Evolutionary conservation across 1,140 invertebrate species (phyloP).

Genomic region (Probaryconus sp.): DNA sequence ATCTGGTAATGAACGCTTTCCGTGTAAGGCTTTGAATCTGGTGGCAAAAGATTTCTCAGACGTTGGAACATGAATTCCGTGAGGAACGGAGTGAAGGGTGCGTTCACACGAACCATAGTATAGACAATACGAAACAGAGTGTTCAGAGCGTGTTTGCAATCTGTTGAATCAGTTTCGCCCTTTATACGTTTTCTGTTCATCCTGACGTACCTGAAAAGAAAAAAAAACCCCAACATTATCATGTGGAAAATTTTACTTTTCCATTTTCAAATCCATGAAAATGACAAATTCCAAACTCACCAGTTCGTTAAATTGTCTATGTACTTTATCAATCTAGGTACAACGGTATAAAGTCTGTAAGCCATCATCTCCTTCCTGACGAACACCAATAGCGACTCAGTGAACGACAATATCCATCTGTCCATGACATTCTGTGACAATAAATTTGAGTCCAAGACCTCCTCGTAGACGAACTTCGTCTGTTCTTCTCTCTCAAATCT

Average conservation of each 20-base stretch:
- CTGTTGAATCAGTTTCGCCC: constrained; percentile 87
- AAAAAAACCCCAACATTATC: not conserved
- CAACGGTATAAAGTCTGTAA: constrained; percentile 96
- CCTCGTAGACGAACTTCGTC: constrained; percentile 81
- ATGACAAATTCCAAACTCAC: constrained; percentile 68
- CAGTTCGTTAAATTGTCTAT: constrained; percentile 99
- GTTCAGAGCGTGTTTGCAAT: constrained; percentile 90
- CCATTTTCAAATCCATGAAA: too few relatives aligned
- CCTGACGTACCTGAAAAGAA: constrained; percentile 85
- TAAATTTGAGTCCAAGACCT: constrained; percentile 59
- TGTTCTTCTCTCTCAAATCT: constrained; percentile 86
- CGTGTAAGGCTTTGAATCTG: constrained; percentile 72
- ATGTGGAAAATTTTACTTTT: too few relatives aligned
- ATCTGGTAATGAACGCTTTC: constrained; percentile 93
- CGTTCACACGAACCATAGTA: constrained; percentile 94
- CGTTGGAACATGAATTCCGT: constrained; percentile 98
- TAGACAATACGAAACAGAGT: constrained; percentile 94
- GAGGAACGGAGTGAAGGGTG: constrained; percentile 98
- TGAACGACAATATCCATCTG: constrained; percentile 97
- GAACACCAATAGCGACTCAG: constrained; percentile 93
- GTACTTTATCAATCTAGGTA: constrained; percentile 95
- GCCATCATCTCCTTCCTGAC: constrained; percentile 95
- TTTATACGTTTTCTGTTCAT: constrained; percentile 97
- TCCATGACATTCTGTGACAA: constrained; percentile 94
- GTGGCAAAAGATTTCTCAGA: constrained; percentile 80